These are phyloP conservation scores for Rhinoderma darwinii DNA, from an alignment of 2,113 vertebrate species.

Conservation along the genomic window DNA sequence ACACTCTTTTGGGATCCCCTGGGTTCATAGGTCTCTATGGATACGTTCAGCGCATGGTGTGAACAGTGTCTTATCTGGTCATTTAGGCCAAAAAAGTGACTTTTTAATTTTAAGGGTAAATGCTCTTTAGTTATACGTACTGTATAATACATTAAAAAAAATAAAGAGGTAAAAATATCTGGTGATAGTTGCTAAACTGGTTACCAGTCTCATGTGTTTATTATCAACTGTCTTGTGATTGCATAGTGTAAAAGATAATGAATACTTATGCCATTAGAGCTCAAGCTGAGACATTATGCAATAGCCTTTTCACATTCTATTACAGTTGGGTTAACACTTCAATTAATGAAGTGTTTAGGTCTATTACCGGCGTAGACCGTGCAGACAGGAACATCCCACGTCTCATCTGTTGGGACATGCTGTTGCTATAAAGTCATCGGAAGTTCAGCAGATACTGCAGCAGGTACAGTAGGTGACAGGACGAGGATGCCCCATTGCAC, in stretches of 20 bases:
- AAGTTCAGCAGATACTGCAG: slow-evolving; percentile 15
- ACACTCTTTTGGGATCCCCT: too few species aligned
- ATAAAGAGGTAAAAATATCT: neutral
- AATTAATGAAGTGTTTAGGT: slow-evolving; percentile 17
- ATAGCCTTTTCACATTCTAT: neutral
- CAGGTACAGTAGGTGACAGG: slow-evolving; percentile 14
- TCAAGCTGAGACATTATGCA: neutral
- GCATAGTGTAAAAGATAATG: neutral
- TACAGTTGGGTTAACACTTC: neutral
- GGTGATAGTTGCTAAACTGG: neutral
- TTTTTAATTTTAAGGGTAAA: too few species aligned
- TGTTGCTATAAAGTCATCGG: slow-evolving; percentile 14
- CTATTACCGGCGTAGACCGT: neutral
- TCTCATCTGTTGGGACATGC: slow-evolving; percentile 7
- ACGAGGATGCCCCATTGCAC: slow-evolving; percentile 3
- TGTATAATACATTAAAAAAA: too few species aligned
- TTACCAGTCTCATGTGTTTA: neutral
- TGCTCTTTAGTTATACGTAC: too few species aligned
- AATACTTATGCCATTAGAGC: neutral
- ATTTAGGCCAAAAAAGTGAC: too few species aligned
- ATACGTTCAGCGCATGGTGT: too few species aligned
- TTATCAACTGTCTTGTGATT: neutral
- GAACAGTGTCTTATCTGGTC: too few species aligned
- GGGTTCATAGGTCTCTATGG: too few species aligned
- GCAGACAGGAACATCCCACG: neutral